phyloP scores from a whole-genome alignment of 2,888 invertebrate genomes.

The Eumacrocentrus americanus region DNA sequence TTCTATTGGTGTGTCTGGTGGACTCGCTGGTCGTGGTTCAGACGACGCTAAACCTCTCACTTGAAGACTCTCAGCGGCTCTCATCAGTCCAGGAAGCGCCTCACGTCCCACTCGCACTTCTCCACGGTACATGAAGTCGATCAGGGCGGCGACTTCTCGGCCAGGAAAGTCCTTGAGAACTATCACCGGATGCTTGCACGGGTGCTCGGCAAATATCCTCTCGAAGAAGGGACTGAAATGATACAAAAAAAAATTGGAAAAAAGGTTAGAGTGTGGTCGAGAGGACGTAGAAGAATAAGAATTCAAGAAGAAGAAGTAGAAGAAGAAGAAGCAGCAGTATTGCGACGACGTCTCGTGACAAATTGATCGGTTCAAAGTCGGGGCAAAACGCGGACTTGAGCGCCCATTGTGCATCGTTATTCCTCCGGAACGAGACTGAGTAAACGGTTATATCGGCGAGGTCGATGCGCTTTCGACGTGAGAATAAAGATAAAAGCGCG shows the following conservation, averaged over 20 bases:
- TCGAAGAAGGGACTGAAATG: slow-evolving; percentile 85
- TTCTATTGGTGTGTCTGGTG: slow-evolving; percentile 59
- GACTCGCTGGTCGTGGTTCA: slow-evolving; percentile 63
- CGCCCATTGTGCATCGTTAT: slow-evolving; percentile 20
- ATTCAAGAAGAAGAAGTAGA: not conserved
- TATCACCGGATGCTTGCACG: slow-evolving; percentile 92
- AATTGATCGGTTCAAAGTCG: slow-evolving; percentile 15
- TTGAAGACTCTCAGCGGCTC: slow-evolving; percentile 87
- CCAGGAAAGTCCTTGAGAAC: slow-evolving; percentile 88
- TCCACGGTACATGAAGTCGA: slow-evolving; percentile 93
- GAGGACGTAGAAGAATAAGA: not conserved
- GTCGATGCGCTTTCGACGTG: slow-evolving; percentile 17
- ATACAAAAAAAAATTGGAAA: slow-evolving; percentile 9
- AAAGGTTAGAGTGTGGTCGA: not conserved
- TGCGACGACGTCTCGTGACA: slow-evolving; percentile 15
- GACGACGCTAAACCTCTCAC: slow-evolving; percentile 76
- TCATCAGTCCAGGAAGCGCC: slow-evolving; percentile 81
- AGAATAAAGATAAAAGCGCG: not conserved
- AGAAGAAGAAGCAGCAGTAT: slow-evolving; percentile 5
- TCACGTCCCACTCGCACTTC: slow-evolving; percentile 89
- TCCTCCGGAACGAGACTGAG: slow-evolving; percentile 16
- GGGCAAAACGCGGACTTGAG: slow-evolving; percentile 13
- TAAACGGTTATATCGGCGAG: slow-evolving; percentile 11
- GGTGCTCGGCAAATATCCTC: slow-evolving; percentile 86
- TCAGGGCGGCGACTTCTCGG: slow-evolving; percentile 87